A percentile compares a stretch with the other conserved stretches of the same genome.
These are phyloP conservation scores for Volucella bombylans DNA, from an alignment of 2,888 invertebrate genomes.

Conservation along the genomic window DNA sequence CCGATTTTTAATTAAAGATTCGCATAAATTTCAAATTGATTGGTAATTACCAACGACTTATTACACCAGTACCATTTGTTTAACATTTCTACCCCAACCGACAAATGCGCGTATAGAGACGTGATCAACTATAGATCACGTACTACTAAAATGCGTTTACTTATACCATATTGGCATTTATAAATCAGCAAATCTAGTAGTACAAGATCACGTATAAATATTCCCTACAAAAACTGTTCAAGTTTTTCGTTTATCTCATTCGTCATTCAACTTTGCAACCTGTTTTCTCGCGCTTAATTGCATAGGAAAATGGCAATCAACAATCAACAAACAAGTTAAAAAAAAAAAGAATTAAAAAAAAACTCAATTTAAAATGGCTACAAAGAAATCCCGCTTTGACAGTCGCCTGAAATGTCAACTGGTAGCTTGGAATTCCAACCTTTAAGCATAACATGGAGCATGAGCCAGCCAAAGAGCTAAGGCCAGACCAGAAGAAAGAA, in stretches of 20 bases:
- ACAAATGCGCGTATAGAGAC: conserved; percentile 42
- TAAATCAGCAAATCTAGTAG: conserved; percentile 71
- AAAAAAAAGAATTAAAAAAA: conserved; percentile 10
- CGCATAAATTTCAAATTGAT: conserved; percentile 71
- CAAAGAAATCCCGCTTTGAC: conserved; percentile 61
- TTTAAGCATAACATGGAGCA: conserved; percentile 58
- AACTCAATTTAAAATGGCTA: conserved; percentile 47
- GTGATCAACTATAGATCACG: conserved; percentile 66
- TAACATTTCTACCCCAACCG: conserved; percentile 21
- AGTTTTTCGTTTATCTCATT: conserved; percentile 65
- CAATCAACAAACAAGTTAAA: neutral
- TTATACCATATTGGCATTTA: conserved; percentile 66
- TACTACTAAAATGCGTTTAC: conserved; percentile 63
- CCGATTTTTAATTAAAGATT: conserved; percentile 73
- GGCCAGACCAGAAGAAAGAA: conserved; percentile 42
- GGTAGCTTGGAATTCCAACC: conserved; percentile 67
- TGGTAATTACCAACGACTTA: conserved; percentile 68
- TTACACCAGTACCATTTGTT: conserved; percentile 37
- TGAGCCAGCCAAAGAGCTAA: neutral
- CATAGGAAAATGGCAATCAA: conserved; percentile 59
- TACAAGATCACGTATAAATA: conserved; percentile 31
- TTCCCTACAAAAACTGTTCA: conserved; percentile 51
- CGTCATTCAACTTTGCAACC: conserved; percentile 68
- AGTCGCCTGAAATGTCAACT: conserved; percentile 72
- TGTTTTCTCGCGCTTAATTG: conserved; percentile 68